phyloP scores from a whole-genome alignment of 2,113 vertebrate species.

The Jacana jacana region DNA sequence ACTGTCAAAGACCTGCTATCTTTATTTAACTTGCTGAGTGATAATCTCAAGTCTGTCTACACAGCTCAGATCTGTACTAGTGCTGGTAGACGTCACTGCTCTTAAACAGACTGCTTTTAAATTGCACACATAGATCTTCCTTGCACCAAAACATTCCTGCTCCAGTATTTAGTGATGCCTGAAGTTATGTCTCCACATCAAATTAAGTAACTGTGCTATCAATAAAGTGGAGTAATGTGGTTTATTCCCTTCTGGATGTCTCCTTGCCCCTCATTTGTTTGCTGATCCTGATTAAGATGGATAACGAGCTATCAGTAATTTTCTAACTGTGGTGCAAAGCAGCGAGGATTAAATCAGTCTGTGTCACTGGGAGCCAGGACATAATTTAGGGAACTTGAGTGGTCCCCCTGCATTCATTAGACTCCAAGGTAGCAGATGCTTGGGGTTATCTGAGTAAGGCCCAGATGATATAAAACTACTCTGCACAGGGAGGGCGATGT shows the following conservation, averaged over 20 bases:
- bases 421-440: background rate
- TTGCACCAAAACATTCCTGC: constrained; percentile 36
- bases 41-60: background rate
- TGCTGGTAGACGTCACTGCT: background rate
- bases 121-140: constrained; percentile 70
- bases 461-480: background rate
- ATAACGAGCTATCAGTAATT: constrained; percentile 35
- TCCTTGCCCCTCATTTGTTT: constrained; percentile 59
- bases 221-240: constrained; percentile 57
- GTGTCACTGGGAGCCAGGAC: constrained; percentile 26
- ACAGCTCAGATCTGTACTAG: background rate
- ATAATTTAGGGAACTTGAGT: background rate
- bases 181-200: constrained; percentile 50
- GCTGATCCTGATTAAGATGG: constrained; percentile 53
- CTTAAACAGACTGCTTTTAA: constrained; percentile 59
- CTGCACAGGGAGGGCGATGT: background rate
- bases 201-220: constrained; percentile 65
- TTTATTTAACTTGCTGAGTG: background rate
- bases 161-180: constrained; percentile 40
- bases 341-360: constrained; percentile 19
- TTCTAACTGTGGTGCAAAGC: constrained; percentile 29
- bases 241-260: constrained; percentile 40
- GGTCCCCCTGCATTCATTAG: background rate
- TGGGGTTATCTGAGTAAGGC: background rate
- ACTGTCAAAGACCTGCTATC: background rate